phyloP scores from a whole-genome alignment of 2,888 invertebrate genomes.

The Drosophila basisetae region DNA sequence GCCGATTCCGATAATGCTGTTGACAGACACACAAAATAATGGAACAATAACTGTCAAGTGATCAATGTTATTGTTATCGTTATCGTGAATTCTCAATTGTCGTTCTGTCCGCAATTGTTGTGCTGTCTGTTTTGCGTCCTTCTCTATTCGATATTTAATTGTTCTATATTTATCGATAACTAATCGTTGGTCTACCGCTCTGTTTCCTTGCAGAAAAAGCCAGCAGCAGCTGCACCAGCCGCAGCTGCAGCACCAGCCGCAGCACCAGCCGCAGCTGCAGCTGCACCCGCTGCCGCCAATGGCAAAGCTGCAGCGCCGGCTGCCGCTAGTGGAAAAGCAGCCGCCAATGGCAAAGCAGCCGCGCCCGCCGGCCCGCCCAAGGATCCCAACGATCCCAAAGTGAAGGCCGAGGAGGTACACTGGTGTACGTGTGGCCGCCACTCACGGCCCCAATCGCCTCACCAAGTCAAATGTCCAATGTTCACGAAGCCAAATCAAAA shows the following conservation, averaged over 20 bases:
- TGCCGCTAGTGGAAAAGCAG: constrained; percentile 53
- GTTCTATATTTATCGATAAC: constrained; percentile 3
- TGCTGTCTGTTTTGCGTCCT: constrained; percentile 42
- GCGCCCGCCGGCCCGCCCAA: constrained; percentile 81
- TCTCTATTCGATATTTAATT: neutral
- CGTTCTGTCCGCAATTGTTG: constrained; percentile 29
- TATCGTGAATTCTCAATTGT: constrained; percentile 31
- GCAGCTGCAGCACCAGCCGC: constrained; percentile 60
- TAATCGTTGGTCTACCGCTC: constrained; percentile 16
- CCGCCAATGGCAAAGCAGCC: constrained; percentile 65
- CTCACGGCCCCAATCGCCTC: constrained; percentile 47
- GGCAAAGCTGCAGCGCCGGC: constrained; percentile 48
- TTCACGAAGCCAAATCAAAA: constrained; percentile 19
- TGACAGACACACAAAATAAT: constrained; percentile 15
- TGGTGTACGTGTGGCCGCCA: constrained; percentile 72
- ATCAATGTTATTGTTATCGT: constrained; percentile 40
- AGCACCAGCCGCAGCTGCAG: constrained; percentile 38
- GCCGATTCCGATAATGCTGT: constrained; percentile 4
- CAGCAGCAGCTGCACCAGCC: constrained; percentile 52
- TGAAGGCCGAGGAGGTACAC: constrained; percentile 83
- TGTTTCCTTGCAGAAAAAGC: constrained; percentile 80
- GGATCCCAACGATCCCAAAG: constrained; percentile 83
- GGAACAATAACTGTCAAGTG: constrained; percentile 49
- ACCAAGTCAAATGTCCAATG: constrained; percentile 42
- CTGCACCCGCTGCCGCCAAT: constrained; percentile 53